Evolutionary conservation across 2,113 vertebrate genomes (phyloP), one percentile per base, ranked within the genome.

Genomic region (Cinclus mexicanus): DNA sequence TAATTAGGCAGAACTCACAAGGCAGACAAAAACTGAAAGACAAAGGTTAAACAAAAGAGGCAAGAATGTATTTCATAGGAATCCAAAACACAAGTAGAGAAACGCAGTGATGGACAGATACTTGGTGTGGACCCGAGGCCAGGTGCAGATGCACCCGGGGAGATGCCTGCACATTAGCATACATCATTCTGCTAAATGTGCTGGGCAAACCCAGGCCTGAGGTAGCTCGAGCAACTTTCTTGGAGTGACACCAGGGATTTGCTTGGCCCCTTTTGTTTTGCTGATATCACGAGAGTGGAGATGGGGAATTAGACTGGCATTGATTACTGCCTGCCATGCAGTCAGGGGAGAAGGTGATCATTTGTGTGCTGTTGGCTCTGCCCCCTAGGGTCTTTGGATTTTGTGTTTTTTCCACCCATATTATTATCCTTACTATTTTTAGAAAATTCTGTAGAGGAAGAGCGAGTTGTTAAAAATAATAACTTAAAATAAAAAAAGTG

Each of bases 1-100:
- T 97, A 97, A 96, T 97, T 96, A 97, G 93, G 90, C 89, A 89
- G 91, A 93, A 91, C 95, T 90, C 93, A 96, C 77, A 69, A 95
- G 76, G 69, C 83, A 94, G 87, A 92, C 79, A 92, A 94, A 96
- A 93, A 79, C 78, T 84, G 72, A 72, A 93, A 90, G 94, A 95
- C 77, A 92, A 94, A 95, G 96, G 91, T 95, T 95, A 94, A 89
- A 92, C 69, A 79, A 89, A 76, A 96, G 86, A 94, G 52, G 63
- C 70, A 81, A 86, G 93, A 83, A 72, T 89, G 67, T 68, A 87
- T 95, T 95, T 92, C 60, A 14, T 8, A 93, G 74, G 91, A 93
- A 68, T 77, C 83, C 44, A 59, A 53, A 74, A 59, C 60, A 79
- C 39, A 78, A 63, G 75, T 3, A 56, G 68, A 60, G 80, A 75